Conservation (phyloP, 2,888 invertebrate genomes). For the Drosophila anomelani region DNA sequence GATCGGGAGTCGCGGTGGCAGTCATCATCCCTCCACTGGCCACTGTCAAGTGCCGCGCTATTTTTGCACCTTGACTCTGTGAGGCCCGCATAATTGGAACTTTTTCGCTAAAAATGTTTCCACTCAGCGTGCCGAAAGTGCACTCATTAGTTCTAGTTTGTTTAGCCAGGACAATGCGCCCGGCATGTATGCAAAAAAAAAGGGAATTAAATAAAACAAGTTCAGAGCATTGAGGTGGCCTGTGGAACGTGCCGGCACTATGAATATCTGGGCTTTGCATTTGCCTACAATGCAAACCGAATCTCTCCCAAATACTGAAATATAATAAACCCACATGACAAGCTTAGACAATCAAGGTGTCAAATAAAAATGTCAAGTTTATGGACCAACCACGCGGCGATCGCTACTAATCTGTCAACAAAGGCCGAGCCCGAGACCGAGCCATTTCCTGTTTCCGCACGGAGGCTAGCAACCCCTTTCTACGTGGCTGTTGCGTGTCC, state of each 20-base stretch:
- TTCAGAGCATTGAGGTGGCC: conserved; percentile 8
- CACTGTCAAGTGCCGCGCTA: conserved; percentile 71
- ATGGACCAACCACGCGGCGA: conserved; percentile 54
- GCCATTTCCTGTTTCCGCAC: conserved; percentile 65
- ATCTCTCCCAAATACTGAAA: neutral
- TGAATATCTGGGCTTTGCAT: conserved; percentile 54
- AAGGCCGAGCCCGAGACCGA: conserved; percentile 48
- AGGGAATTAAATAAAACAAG: conserved; percentile 2
- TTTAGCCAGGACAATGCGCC: conserved; percentile 54
- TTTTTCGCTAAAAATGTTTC: conserved; percentile 55
- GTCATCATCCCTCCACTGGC: conserved; percentile 34
- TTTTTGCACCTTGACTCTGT: conserved; percentile 75
- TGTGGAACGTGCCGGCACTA: conserved; percentile 55
- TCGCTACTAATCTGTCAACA: conserved; percentile 75
- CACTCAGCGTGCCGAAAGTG: conserved; percentile 47
- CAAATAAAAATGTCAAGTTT: conserved; percentile 80
- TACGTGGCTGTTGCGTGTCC: conserved; percentile 42
- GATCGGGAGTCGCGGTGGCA: conserved; percentile 20
- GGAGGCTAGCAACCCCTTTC: conserved; percentile 40
- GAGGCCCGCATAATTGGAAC: conserved; percentile 71
- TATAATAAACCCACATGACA: conserved; percentile 48
- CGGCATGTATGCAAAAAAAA: conserved; percentile 32
- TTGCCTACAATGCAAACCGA: conserved; percentile 10
- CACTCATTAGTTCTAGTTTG: conserved; percentile 74
- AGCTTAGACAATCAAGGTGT: conserved; percentile 77